Percentiles rank a stretch among this genome's conserved stretches.
Evolutionary conservation across 1,140 invertebrate species (phyloP).

Genomic region (Copidosoma floridanum): DNA sequence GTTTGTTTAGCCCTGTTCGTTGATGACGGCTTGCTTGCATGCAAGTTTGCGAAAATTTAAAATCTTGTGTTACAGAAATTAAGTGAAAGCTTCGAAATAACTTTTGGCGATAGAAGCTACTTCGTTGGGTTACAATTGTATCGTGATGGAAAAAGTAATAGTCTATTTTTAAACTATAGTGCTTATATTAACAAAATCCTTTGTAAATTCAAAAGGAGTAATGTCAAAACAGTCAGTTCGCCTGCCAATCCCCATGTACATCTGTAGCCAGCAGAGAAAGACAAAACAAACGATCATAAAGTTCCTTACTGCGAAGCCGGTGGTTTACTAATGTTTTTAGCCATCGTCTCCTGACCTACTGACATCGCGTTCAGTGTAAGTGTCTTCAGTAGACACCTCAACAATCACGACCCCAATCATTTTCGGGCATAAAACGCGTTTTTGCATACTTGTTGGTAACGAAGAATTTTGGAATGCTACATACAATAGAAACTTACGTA

Average conservation of each 20-base stretch:
- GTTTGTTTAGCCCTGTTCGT: constrained; percentile 24
- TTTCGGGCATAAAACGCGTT: background rate
- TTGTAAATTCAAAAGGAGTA: constrained; percentile 22
- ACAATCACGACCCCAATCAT: background rate
- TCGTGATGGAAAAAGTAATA: constrained; percentile 17
- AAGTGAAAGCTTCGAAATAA: constrained; percentile 31
- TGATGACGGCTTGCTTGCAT: constrained; percentile 18
- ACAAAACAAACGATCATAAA: background rate
- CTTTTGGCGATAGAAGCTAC: constrained; percentile 18
- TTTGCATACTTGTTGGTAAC: background rate
- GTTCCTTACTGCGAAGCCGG: background rate
- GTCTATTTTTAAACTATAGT: constrained; percentile 27
- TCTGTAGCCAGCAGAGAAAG: background rate
- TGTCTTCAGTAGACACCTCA: background rate
- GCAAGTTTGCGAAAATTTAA: constrained; percentile 21
- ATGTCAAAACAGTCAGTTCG: constrained; percentile 18
- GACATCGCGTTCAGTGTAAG: background rate
- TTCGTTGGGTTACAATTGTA: constrained; percentile 40
- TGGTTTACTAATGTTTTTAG: background rate
- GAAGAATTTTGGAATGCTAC: background rate
- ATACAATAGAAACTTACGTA: background rate
- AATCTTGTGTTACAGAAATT: constrained; percentile 29
- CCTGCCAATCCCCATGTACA: background rate
- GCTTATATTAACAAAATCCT: constrained; percentile 20
- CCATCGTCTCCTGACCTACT: background rate